phyloP scores from a whole-genome alignment of 1,140 invertebrate genomes.

The Wiebesia pumilae region DNA sequence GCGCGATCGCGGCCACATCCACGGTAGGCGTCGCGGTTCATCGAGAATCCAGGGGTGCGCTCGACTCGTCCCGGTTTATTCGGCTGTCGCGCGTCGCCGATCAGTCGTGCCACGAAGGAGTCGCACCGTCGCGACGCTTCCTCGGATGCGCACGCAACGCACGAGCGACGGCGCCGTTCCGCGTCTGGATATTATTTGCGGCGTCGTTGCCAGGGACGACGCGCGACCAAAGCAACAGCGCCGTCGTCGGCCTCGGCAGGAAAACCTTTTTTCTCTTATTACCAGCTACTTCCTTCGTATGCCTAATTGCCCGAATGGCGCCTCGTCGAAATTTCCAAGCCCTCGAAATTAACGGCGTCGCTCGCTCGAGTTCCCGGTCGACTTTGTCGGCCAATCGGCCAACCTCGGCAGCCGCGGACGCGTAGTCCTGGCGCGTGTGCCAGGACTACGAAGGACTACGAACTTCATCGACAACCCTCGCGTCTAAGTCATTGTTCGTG shows the following conservation, averaged over 20 bases:
- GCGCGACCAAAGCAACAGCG: background rate
- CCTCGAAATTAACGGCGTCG: no score
- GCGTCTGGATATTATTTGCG: conserved; percentile 16
- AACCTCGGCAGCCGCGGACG: no score
- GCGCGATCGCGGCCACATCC: no score
- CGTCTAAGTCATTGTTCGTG: no score
- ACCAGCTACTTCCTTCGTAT: background rate
- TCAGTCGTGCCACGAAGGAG: background rate
- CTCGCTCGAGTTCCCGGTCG: no score
- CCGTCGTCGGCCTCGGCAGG: background rate
- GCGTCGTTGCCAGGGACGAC: conserved; percentile 5
- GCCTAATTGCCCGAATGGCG: background rate
- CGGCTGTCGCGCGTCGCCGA: background rate
- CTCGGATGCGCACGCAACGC: background rate
- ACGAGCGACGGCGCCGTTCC: background rate
- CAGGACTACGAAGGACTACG: no score
- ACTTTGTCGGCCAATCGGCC: no score
- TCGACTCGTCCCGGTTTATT: background rate
- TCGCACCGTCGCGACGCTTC: background rate
- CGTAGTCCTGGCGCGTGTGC: no score
- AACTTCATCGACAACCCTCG: no score
- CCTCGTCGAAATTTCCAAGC: no score
- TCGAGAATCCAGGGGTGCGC: background rate
- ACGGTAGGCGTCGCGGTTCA: background rate
- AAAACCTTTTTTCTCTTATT: background rate